Evolutionary conservation across 2,797 vertebrate genomes (phyloP).

Genomic region (Sebastes trivittatus): DNA sequence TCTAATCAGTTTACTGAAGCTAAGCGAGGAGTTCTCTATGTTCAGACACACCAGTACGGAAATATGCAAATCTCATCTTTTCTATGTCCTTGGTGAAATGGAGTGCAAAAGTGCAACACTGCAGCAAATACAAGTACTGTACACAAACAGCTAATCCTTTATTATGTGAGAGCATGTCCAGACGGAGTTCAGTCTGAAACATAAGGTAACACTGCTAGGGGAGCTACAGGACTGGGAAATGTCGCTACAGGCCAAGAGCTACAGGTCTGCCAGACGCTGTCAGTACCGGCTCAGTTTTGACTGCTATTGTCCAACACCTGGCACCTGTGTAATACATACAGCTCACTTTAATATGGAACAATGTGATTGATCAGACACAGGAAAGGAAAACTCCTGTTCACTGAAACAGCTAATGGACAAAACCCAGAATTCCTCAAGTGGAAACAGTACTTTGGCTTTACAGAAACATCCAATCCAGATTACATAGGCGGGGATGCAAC

Average conservation of each 20-base stretch:
- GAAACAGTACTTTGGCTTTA: not conserved
- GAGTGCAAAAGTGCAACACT: not conserved
- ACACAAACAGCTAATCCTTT: not conserved
- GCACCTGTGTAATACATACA: not conserved
- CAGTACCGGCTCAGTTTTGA: not conserved
- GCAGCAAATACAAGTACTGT: not conserved
- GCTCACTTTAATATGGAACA: not conserved
- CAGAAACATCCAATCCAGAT: not conserved
- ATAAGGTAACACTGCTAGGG: not conserved
- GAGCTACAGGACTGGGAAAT: not conserved
- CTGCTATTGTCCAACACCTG: constrained; percentile 15
- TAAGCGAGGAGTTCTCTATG: not conserved
- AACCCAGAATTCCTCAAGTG: not conserved
- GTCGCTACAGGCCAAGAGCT: not conserved
- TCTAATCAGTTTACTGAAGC: not conserved
- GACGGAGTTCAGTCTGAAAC: not conserved
- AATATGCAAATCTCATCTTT: not conserved
- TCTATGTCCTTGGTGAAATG: not conserved
- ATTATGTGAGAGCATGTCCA: not conserved
- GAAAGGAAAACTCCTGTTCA: not conserved
- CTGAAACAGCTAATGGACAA: not conserved
- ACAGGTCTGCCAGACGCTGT: constrained; percentile 5
- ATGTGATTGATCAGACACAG: not conserved
- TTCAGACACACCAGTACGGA: not conserved
- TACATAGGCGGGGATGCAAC: not conserved